phyloP scores from a whole-genome alignment of 2,113 vertebrate species.

The Mustela lutreola region DNA sequence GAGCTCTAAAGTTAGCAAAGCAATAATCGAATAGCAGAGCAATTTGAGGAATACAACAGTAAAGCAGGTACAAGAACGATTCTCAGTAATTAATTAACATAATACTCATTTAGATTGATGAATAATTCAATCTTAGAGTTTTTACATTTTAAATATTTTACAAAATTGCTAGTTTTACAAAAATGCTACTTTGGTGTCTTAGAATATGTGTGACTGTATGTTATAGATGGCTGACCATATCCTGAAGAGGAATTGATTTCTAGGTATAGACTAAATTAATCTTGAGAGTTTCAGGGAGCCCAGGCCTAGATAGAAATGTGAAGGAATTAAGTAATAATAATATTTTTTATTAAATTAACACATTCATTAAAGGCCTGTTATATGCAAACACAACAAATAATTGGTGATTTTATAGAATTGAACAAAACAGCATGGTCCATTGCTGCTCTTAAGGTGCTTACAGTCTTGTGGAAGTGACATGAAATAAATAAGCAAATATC shows the following conservation, averaged over 20 bases:
- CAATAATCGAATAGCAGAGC: conserved; percentile 77
- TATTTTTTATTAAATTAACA: neutral
- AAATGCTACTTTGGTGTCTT: neutral
- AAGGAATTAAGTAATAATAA: neutral
- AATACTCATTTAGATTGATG: neutral
- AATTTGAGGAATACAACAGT: conserved; percentile 75
- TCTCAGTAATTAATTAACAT: conserved; percentile 83
- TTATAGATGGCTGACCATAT: neutral
- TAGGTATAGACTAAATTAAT: neutral
- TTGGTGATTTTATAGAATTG: neutral
- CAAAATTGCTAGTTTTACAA: neutral
- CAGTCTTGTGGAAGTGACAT: neutral
- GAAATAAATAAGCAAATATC: neutral
- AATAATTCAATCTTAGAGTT: neutral
- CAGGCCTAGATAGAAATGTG: neutral
- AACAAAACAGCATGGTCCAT: neutral
- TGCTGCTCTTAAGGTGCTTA: neutral
- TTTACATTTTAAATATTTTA: neutral
- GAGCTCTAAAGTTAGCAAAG: conserved; percentile 80
- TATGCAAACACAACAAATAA: neutral
- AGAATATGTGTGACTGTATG: neutral
- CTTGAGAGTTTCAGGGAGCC: neutral
- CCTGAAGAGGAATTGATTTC: neutral
- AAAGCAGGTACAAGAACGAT: conserved; percentile 81
- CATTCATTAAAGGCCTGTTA: neutral